A percentile compares a stretch with the other conserved stretches of the same genome.
Conservation (phyloP, 2,113 vertebrate genomes). For the Chaetorhynchus papuensis region DNA sequence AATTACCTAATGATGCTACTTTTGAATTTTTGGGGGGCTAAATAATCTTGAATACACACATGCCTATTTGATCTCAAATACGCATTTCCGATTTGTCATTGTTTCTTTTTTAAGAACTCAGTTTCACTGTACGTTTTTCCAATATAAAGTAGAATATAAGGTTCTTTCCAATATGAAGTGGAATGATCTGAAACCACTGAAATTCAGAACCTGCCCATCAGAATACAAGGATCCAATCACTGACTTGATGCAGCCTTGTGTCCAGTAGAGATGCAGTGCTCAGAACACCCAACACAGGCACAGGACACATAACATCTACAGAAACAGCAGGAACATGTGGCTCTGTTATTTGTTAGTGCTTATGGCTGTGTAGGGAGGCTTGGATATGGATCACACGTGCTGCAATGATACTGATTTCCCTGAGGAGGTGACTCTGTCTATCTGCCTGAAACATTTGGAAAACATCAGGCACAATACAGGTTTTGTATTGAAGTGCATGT, state of each 20-base stretch:
- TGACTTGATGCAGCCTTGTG: neutral
- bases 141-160: neutral
- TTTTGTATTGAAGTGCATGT: neutral
- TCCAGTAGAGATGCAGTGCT: neutral
- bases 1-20: neutral
- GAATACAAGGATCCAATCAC: neutral
- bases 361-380: neutral
- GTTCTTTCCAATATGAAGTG: neutral
- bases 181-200: neutral
- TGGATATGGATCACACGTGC: neutral
- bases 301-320: neutral
- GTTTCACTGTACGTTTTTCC: neutral
- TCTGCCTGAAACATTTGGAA: neutral
- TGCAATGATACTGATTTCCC: neutral
- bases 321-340: neutral
- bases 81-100: accelerated
- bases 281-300: neutral
- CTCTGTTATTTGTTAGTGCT: neutral
- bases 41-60: neutral
- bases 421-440: neutral
- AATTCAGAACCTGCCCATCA: neutral
- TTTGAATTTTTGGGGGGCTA: neutral
- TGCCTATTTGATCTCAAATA: neutral
- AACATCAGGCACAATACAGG: neutral
- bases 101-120: neutral